A percentile compares a stretch with the other conserved stretches of the same genome.
These are phyloP conservation scores for Adelognathus sp. DNA, from an alignment of 2,888 invertebrate species.

Conservation along the genomic window DNA sequence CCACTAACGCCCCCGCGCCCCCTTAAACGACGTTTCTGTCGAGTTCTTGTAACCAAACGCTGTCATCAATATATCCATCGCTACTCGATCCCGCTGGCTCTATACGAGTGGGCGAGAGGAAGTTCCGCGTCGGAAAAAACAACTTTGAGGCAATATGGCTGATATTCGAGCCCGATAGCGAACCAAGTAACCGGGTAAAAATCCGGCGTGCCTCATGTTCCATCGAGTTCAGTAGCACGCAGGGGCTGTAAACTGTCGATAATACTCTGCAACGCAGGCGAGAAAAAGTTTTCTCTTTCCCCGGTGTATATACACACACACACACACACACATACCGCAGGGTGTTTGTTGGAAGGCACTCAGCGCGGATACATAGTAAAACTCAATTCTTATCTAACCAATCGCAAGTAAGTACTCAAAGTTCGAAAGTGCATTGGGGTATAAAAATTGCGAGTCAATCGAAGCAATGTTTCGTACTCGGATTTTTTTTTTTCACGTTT, in stretches of 20 bases:
- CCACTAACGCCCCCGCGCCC: no score
- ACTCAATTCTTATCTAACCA: slow-evolving; percentile 45
- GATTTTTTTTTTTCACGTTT: neutral
- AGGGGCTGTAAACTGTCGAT: slow-evolving; percentile 68
- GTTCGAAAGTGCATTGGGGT: slow-evolving; percentile 7
- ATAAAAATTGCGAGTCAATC: slow-evolving; percentile 30
- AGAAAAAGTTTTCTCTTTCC: slow-evolving; percentile 64
- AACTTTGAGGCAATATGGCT: slow-evolving; percentile 25
- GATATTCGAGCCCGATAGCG: slow-evolving; percentile 46
- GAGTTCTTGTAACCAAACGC: neutral
- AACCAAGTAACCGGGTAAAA: slow-evolving; percentile 46
- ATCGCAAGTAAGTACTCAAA: slow-evolving; percentile 41
- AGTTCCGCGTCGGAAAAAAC: neutral
- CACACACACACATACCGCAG: no score
- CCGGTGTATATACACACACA: no score
- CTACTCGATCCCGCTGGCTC: neutral
- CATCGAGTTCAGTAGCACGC: slow-evolving; percentile 62
- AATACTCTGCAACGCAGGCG: slow-evolving; percentile 70
- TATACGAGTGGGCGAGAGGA: neutral
- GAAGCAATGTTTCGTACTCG: slow-evolving; percentile 4
- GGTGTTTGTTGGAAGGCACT: neutral
- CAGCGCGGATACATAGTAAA: neutral
- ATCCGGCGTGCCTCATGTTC: slow-evolving; percentile 62
- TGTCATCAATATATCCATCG: neutral
- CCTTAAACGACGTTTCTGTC: neutral